Percentiles rank a stretch among this genome's conserved stretches.
phyloP scores from a whole-genome alignment of 2,888 invertebrate species.

The Caenorhabditis parvicauda region DNA sequence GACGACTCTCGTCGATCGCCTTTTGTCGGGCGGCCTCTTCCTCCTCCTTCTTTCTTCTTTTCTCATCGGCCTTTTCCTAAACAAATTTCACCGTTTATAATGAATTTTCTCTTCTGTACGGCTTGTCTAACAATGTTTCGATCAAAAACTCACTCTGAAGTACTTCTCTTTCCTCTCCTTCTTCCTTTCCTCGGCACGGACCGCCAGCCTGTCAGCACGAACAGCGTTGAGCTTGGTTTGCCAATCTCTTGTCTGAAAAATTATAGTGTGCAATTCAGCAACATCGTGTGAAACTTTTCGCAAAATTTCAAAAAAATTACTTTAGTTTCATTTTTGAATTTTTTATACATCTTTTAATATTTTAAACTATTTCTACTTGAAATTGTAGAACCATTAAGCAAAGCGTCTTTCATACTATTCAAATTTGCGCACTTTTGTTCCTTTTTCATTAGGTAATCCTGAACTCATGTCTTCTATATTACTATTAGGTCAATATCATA shows the following conservation, averaged over 20 bases:
- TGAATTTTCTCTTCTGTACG: neutral
- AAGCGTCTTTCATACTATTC: too few relatives aligned
- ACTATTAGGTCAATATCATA: too few relatives aligned
- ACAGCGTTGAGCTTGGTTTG: conserved; percentile 38
- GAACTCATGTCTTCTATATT: too few relatives aligned
- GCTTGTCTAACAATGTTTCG: neutral
- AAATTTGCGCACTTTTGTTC: too few relatives aligned
- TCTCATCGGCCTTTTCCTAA: conserved; percentile 30
- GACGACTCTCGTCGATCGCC: conserved; percentile 30
- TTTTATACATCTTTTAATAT: too few relatives aligned
- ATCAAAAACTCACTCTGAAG: conserved; percentile 4
- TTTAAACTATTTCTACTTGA: too few relatives aligned
- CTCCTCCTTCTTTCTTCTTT: conserved; percentile 35
- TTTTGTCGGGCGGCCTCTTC: conserved; percentile 37
- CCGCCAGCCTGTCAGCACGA: conserved; percentile 32
- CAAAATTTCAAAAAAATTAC: too few relatives aligned
- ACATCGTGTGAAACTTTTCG: too few relatives aligned
- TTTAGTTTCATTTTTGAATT: too few relatives aligned
- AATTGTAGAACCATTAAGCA: too few relatives aligned
- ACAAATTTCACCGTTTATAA: neutral
- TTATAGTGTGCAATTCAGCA: neutral
- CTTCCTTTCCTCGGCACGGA: conserved; percentile 37
- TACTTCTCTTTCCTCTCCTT: conserved; percentile 30
- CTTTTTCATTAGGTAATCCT: too few relatives aligned
- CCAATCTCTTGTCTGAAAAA: conserved; percentile 25